These are phyloP conservation scores for Galemys pyrenaicus DNA, from an alignment of 2,113 vertebrate species.

Conservation along the genomic window DNA sequence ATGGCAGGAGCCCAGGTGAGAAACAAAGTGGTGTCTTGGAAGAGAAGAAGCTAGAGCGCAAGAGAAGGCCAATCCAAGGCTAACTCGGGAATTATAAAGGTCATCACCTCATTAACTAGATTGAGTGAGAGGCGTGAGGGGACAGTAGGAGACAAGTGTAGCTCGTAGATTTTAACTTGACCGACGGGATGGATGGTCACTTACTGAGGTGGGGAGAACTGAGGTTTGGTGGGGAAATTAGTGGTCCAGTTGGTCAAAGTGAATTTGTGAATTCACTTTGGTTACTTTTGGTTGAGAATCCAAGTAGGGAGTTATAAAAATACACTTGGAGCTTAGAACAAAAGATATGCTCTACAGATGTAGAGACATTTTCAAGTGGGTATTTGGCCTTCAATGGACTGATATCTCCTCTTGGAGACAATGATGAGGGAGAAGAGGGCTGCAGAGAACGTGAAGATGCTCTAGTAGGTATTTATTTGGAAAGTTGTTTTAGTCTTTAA, in stretches of 20 bases:
- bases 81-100: not conserved
- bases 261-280: not conserved
- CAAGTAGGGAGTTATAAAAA: not conserved
- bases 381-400: not conserved
- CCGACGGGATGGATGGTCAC: too few species aligned
- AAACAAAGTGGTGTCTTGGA: not conserved
- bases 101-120: not conserved
- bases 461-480: not conserved
- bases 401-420: not conserved
- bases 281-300: not conserved
- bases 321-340: not conserved
- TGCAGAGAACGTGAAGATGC: not conserved
- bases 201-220: not conserved
- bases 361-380: not conserved
- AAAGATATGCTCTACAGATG: not conserved
- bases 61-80: not conserved
- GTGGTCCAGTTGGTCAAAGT: not conserved
- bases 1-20: not conserved
- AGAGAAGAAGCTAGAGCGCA: not conserved
- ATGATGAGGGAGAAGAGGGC: rapidly evolving
- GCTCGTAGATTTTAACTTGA: not conserved
- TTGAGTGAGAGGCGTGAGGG: rapidly evolving
- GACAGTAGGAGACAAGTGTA: not conserved
- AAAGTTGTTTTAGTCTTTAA: not conserved
- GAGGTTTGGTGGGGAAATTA: not conserved